Conservation (phyloP, 2,888 invertebrate genomes). For the Caenorhabditis sp. region DNA sequence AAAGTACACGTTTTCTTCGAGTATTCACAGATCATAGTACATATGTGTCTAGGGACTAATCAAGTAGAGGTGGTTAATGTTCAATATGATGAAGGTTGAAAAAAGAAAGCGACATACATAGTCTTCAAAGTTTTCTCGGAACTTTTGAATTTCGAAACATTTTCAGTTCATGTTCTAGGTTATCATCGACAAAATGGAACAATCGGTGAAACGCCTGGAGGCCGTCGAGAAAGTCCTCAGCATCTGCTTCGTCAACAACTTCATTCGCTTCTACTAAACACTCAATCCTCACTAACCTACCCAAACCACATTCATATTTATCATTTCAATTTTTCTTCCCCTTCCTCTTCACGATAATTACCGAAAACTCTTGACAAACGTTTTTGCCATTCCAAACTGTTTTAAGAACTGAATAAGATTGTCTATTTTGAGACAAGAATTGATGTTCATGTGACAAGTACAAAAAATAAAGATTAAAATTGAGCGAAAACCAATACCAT, state of each 20-base stretch:
- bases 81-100: too few relatives aligned
- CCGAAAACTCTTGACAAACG: not conserved
- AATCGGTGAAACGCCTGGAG: slow-evolving; percentile 10
- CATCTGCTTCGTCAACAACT: slow-evolving; percentile 26
- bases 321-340: not conserved
- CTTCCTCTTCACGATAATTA: too few relatives aligned
- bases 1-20: too few relatives aligned
- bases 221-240: slow-evolving; percentile 39
- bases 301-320: too few relatives aligned
- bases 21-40: not conserved
- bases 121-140: too few relatives aligned
- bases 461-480: too few relatives aligned
- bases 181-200: slow-evolving; percentile 13
- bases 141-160: too few relatives aligned
- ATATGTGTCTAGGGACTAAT: too few relatives aligned
- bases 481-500: too few relatives aligned
- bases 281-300: not conserved
- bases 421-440: not conserved
- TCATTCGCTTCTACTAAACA: slow-evolving; percentile 20
- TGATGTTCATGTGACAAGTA: too few relatives aligned
- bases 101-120: too few relatives aligned
- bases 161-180: slow-evolving; percentile 5
- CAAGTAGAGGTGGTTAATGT: too few relatives aligned
- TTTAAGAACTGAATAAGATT: not conserved
- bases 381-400: not conserved